Base-by-base conservation (phyloP, 1,140 invertebrate species). In the fruit fly (Drosophila melanogaster) region DNA sequence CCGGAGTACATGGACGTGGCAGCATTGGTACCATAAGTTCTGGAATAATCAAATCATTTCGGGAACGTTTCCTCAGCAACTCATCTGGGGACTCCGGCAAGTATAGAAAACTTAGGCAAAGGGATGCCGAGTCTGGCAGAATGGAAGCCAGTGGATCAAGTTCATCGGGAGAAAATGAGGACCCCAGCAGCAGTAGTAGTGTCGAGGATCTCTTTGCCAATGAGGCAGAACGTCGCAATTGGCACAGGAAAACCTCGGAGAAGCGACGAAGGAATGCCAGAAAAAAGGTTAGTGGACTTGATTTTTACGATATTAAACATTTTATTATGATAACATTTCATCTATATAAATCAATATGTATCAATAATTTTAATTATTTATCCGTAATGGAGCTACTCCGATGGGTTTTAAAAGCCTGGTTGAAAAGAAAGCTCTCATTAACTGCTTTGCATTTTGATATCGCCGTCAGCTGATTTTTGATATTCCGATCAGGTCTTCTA, bases 21-120 rank as follows among this genome's bases (percentile, higher is more conserved):
- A 75, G 71, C 40, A 79, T 89, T 44, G 84, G 62, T n/a, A 80
- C 76, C 40, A 64, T 87, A 6, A 89, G 84, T 46, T 67, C 79
- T 14, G 58, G 64, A 5, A 43, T 87, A 7, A 84, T 70, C 60
- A 87, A 89, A 50, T 75, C 76, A 24, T 84, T 87, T 41, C 77
- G 80, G 14, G 85, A 77, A n/a, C 66, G 76, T 11, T 87, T 87
- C 47, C 58, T 83, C 14, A 72, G 57, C 74, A 69, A 58, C 59
- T 44, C 41, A 4, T 44, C 41, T 4, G 66, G 51, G 7, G 83
- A 51, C 17, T 67, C 74, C 10, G 47, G 43, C 1, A 57, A 79
- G 30, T 87, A 87, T 51, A 56, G 79, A 4, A 75, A 44, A 51
- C 46, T 87, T 15, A 53, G 76, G 11, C 83, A 87, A 40, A 65